Base-by-base conservation (phyloP, 1,140 invertebrate species). In the Caerostris extrusa region DNA sequence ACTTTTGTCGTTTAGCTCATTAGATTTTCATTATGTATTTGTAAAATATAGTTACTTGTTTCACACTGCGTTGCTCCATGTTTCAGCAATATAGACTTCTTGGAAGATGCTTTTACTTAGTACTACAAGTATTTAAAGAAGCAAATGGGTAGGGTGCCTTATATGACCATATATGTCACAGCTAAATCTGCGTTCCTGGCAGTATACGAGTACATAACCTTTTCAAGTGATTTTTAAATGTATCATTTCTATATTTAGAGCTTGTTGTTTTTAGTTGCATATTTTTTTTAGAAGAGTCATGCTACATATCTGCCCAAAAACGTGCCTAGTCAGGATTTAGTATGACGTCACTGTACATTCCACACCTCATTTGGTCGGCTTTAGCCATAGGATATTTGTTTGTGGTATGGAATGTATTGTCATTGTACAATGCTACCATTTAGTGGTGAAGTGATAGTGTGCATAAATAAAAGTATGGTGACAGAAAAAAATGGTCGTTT, bases 271-370 rank as follows among this genome's bases (percentile, higher is more conserved):
- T 93, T 93, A 88, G 92, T 85, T 88, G 83, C 69, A 81, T 88
- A 88, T 93, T 88, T 89, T 92, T 87, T 93, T 91, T 91, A 85
- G 90, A 93, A 85, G 60, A 88, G 92, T 93, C 92, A 93, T 93
- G 92, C 92, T 88, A 93, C 92, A 93, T 93, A 93, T 93, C 92
- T 93, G 92, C 92, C 92, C 56, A 82, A 93, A n/a, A 93, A 93
- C 87, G 92, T 93, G 92, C 92, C 92, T 93, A 93, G 92, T 93
- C 92, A 93, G 85, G 92, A 93, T 85, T 93, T 64, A 88, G 83
- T 93, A 93, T 93, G 85, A 93, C 92, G 88, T 93, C 92, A 86
- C 92, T 93, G 85, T 93, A 93, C 92, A 93, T 93, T 93, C 92
- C 92, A 93, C 92, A 88, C 83, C 92, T 93, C 92, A 93, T 93